phyloP scores from a whole-genome alignment of 2,888 invertebrate genomes.

The Odontocolon sp. region DNA sequence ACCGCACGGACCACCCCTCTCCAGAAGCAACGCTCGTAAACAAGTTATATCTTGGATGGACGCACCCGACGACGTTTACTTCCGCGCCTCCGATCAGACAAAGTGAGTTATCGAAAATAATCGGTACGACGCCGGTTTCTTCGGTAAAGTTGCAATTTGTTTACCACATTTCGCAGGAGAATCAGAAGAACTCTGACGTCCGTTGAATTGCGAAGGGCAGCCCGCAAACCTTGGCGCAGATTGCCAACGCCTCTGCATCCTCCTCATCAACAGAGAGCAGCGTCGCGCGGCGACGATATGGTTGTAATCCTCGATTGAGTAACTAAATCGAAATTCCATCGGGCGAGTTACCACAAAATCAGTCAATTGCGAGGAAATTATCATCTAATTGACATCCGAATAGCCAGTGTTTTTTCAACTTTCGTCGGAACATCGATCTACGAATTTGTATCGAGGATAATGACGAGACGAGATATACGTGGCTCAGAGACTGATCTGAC shows the following conservation, averaged over 20 bases:
- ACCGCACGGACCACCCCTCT: conserved; percentile 84
- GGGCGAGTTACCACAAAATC: conserved; percentile 58
- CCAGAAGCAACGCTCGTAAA: conserved; percentile 89
- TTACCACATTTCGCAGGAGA: conserved; percentile 84
- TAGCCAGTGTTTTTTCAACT: conserved; percentile 60
- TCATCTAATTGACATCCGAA: conserved; percentile 62
- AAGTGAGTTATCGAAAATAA: conserved; percentile 85
- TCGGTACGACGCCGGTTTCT: background rate
- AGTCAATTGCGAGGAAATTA: conserved; percentile 62
- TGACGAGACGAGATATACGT: conserved; percentile 24
- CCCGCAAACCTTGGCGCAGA: conserved; percentile 92
- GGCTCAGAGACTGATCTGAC: conserved; percentile 46
- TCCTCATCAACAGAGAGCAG: conserved; percentile 71
- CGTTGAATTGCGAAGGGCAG: conserved; percentile 90
- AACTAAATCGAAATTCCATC: conserved; percentile 53
- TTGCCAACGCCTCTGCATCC: conserved; percentile 78
- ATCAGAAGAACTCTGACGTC: conserved; percentile 90
- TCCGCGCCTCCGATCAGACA: conserved; percentile 93
- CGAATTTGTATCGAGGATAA: too few relatives aligned
- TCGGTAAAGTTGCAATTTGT: conserved; percentile 13
- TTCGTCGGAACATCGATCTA: conserved; percentile 50
- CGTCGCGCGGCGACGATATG: conserved; percentile 78
- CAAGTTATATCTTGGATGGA: conserved; percentile 99
- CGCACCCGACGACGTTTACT: conserved; percentile 98
- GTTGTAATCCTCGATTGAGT: conserved; percentile 81